These are phyloP conservation scores for Pasiphila rectangulata DNA, from an alignment of 2,888 invertebrate species.

Conservation along the genomic window DNA sequence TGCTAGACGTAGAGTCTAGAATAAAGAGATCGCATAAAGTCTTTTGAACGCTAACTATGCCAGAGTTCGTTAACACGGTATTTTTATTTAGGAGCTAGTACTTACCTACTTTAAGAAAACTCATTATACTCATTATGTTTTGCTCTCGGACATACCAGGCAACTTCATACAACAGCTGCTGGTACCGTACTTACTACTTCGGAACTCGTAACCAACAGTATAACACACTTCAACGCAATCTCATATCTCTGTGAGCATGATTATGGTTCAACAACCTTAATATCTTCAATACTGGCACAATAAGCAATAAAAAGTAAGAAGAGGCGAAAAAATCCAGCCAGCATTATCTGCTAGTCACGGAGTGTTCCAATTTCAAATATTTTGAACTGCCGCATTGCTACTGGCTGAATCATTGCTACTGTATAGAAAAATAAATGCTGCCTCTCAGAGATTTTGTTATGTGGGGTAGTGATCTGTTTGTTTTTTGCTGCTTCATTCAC, in stretches of 20 bases:
- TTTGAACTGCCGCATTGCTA: conserved; percentile 27
- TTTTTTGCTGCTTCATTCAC: not conserved
- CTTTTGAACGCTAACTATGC: no score
- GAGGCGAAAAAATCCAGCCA: conserved; percentile 33
- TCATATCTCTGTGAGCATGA: not conserved
- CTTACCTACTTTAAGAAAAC: no score
- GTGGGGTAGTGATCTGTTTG: conserved; percentile 2
- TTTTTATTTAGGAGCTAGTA: no score
- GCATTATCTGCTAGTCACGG: conserved; percentile 46
- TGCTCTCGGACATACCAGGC: no score
- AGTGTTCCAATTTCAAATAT: conserved; percentile 30
- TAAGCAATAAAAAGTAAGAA: conserved; percentile 43
- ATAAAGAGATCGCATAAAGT: no score
- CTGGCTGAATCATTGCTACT: conserved; percentile 13
- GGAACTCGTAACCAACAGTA: no score
- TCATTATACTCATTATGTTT: no score
- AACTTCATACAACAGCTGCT: not conserved
- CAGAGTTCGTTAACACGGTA: no score
- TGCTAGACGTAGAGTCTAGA: no score
- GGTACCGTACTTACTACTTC: no score
- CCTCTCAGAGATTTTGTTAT: not conserved
- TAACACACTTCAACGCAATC: conserved; percentile 5
- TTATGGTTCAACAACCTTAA: conserved; percentile 36
- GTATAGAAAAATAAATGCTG: not conserved
- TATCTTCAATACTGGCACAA: conserved; percentile 47